These are phyloP conservation scores for Microctonus hyperodae DNA, from an alignment of 2,888 invertebrate species.

Conservation along the genomic window DNA sequence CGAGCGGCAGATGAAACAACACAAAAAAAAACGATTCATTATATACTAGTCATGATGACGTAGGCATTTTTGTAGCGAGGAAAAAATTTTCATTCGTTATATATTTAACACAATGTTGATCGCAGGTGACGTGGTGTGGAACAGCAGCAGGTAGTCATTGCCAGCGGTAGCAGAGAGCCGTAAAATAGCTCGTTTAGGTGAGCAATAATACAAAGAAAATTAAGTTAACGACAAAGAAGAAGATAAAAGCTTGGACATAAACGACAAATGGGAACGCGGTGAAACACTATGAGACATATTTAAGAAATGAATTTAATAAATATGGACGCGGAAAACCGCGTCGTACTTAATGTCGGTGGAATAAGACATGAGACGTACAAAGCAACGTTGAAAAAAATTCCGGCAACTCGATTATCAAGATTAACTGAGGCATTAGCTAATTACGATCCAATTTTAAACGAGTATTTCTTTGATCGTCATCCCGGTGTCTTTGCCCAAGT, in stretches of 20 bases:
- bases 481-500: conserved; percentile 97
- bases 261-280: conserved; percentile 1
- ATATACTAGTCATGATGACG: neutral
- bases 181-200: conserved; percentile 31
- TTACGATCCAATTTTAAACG: conserved; percentile 98
- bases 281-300: conserved; percentile 47
- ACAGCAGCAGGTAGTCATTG: conserved; percentile 51
- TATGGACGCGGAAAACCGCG: conserved; percentile 98
- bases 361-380: conserved; percentile 97
- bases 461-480: conserved; percentile 99
- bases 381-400: conserved; percentile 96
- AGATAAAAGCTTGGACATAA: conserved; percentile 4
- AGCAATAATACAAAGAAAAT: conserved; percentile 31
- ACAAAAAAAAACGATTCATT: neutral
- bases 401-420: conserved; percentile 91
- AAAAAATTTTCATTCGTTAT: conserved; percentile 2
- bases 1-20: neutral
- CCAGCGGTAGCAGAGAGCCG: conserved; percentile 60
- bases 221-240: conserved; percentile 16
- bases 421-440: conserved; percentile 97
- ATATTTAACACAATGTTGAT: conserved; percentile 25
- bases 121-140: conserved; percentile 52
- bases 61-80: neutral
- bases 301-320: conserved; percentile 83
- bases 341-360: conserved; percentile 98